Base-by-base conservation (phyloP, 2,113 vertebrate species). In the Leuciscus idus region DNA sequence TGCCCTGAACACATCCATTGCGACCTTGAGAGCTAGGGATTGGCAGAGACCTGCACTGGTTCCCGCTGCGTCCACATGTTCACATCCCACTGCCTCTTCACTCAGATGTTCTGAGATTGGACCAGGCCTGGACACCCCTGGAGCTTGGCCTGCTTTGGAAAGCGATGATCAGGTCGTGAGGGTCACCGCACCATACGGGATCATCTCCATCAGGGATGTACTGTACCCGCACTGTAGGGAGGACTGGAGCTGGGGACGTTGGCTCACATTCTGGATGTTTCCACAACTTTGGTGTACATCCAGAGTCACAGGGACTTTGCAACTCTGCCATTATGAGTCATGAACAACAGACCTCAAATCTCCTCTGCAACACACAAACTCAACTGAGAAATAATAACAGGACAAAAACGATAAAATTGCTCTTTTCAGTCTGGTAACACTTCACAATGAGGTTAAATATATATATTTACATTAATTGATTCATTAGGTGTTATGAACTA, bases 21-120 rank as follows among this genome's bases (percentile, higher is more conserved):
- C 5, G 85, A 88, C 89, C 89, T 90, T 90, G 83, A 88, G 79
- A 81, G 84, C 23, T 28, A n/a, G 70, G 62, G 48, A 85, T 88
- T 85, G 87, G 78, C 79, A 59, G 79, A 83, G 70, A 88, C 48
- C 19, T 13, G 72, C 57, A 46, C 64, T 50, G 12, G 17, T 43
- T 74, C 87, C 84, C 4, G 83, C 87, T 84, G 89, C 21, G 89
- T 83, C 89, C 85, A 90, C 89, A 90, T 90, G 87, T 87, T 88
- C 89, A 75, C 30, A 9, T 72, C 83, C 85, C 79, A 52, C 50
- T 15, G 55, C 39, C 81, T 77, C 36, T 50, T 21, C 62, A 1
- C 62, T 68, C 19, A 36, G 43, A 55, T 39, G 7, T 39, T 33
- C 30, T 59, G 78, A 57, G 86, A 89, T 89, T 85, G 86, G 30